Evolutionary conservation across 2,797 vertebrate species (phyloP), one percentile per base, ranked within the genome.

Genomic region (Cirrhinus molitorella): DNA sequence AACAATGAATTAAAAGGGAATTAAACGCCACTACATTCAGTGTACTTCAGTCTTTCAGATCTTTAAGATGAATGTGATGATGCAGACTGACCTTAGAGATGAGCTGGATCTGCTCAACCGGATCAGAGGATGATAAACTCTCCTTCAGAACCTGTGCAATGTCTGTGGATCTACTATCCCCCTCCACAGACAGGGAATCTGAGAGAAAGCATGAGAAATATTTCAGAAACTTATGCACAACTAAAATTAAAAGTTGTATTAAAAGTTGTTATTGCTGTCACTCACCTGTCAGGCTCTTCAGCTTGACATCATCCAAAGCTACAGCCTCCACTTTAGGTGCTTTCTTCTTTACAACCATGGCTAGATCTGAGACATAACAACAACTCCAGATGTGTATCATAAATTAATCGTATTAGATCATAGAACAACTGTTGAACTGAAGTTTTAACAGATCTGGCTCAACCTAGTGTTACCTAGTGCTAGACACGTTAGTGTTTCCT

Each of bases 341-440:
- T 87, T 96, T 99, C 95, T 97, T 99, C 94, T 97, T 99, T 70
- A 96, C 90, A 92, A 97, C 97, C 97, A 99, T 99, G 90, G 57
- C 87, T 94, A 88, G 72, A 19, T 87, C 83, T 71, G 19, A 4
- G 5, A 31, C 31, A 45, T 21, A 47, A 45, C 28, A 51, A 4
- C 40, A 74, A 66, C 23, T 55, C 31, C 37, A 55, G 21, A 40
- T 37, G 3, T 17, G 28, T 37, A 43, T 59, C 53, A 59, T 37
- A 23, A 0, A 40, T 75, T 3, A 3, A 40, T 23, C 37, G 13
- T 40, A 40, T 23, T 43, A 25, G 8, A 23, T 34, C 1, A 40
- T 17, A 40, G 6, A 57, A n/a, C 11, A 34, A 53, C 28, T 37
- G 11, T 12, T n/a, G 49, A 53, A n/a, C 21, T 74, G 19, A 66